Evolutionary conservation across 2,888 invertebrate species (phyloP).

Genomic region (Caenorhabditis plicata): DNA sequence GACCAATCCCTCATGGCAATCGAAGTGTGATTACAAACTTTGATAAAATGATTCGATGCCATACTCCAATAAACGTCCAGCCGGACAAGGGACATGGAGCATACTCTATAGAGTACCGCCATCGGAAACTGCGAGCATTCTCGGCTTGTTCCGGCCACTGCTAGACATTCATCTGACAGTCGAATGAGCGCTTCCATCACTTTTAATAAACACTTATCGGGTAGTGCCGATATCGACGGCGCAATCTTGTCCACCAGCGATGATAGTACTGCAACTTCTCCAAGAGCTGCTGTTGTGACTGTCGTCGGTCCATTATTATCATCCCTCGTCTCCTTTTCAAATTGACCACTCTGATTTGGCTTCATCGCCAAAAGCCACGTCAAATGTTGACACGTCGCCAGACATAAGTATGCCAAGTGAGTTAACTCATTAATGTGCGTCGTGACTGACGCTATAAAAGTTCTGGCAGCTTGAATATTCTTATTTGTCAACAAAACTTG

Average conservation of each 20-base stretch:
- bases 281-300: constrained; percentile 38
- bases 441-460: constrained; percentile 72
- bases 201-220: constrained; percentile 5
- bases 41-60: constrained; percentile 32
- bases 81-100: constrained; percentile 11
- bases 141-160: constrained; percentile 36
- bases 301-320: constrained; percentile 23
- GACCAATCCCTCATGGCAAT: constrained; percentile 86
- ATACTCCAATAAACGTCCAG: constrained; percentile 32
- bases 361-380: constrained; percentile 94
- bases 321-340: constrained; percentile 38
- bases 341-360: constrained; percentile 86
- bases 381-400: constrained; percentile 85
- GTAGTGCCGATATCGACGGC: constrained; percentile 18
- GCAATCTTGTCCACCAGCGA: constrained; percentile 38
- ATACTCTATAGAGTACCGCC: constrained; percentile 31
- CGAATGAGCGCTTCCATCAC: constrained; percentile 26
- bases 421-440: constrained; percentile 16
- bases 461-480: constrained; percentile 93
- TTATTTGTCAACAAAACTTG: constrained; percentile 95
- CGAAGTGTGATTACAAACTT: constrained; percentile 61
- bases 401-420: constrained; percentile 72
- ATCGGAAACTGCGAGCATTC: constrained; percentile 38
- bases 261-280: constrained; percentile 32
- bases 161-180: constrained; percentile 41